Percentiles rank a stretch among this genome's conserved stretches.
These are phyloP conservation scores for Cerceris ruficornis DNA, from an alignment of 2,888 invertebrate genomes.

Conservation along the genomic window DNA sequence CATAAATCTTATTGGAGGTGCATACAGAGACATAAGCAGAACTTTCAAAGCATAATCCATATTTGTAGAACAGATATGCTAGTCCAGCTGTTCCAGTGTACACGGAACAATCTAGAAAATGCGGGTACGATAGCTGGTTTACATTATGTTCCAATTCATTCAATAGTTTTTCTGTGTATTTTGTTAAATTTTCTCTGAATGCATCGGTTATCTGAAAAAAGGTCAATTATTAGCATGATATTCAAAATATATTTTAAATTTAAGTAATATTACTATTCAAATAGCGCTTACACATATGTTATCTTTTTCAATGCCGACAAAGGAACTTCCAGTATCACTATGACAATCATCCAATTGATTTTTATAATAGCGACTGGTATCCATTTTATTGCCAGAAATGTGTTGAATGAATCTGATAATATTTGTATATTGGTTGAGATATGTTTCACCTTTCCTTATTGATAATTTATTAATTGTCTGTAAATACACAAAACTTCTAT, in stretches of 20 bases:
- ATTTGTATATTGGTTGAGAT: constrained; percentile 1
- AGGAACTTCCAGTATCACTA: constrained; percentile 65
- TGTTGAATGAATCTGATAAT: constrained; percentile 5
- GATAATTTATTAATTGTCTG: too few species aligned
- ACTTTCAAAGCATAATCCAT: constrained; percentile 75
- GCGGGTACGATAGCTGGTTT: constrained; percentile 76
- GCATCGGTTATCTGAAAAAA: constrained; percentile 82
- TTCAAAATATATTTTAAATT: not conserved
- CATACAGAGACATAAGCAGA: constrained; percentile 70
- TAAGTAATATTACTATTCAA: not conserved
- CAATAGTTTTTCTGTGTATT: constrained; percentile 81
- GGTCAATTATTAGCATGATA: constrained; percentile 13
- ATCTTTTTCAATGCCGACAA: constrained; percentile 74
- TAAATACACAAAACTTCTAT: too few species aligned
- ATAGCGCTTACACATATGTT: constrained; percentile 28
- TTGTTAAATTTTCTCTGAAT: constrained; percentile 81
- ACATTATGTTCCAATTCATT: constrained; percentile 80
- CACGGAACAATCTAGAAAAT: constrained; percentile 84
- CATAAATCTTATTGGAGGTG: not conserved
- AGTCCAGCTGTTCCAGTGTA: constrained; percentile 91
- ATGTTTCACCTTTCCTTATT: constrained; percentile 2
- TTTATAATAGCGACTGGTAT: constrained; percentile 76
- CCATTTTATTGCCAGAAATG: constrained; percentile 37
- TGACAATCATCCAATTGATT: constrained; percentile 83
- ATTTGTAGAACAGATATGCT: constrained; percentile 85